These are phyloP conservation scores for Leptodactylus fuscus DNA, from an alignment of 2,113 vertebrate species.

Conservation along the genomic window DNA sequence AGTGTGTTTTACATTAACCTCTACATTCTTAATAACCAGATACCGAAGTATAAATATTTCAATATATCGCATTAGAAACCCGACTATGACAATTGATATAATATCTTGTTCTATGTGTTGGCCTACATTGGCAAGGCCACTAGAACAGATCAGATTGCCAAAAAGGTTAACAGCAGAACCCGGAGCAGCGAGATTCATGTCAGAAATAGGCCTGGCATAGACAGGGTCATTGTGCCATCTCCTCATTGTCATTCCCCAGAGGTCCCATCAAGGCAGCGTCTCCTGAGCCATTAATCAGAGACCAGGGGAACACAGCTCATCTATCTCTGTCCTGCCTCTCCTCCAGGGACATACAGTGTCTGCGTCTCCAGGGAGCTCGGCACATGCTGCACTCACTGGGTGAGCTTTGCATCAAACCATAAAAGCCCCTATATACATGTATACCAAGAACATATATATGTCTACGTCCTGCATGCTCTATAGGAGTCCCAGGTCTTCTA, in stretches of 20 bases:
- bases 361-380: slow-evolving; percentile 49
- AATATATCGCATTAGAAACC: not conserved
- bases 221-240: slow-evolving; percentile 47
- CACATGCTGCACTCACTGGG: slow-evolving; percentile 21
- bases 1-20: too few relatives aligned
- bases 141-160: not conserved
- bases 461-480: not conserved
- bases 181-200: not conserved
- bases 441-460: not conserved
- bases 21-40: too few relatives aligned
- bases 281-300: slow-evolving; percentile 54
- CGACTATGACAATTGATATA: not conserved
- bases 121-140: slow-evolving; percentile 1
- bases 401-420: slow-evolving; percentile 12
- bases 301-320: slow-evolving; percentile 52
- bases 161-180: not conserved
- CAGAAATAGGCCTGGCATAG: not conserved
- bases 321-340: slow-evolving; percentile 56
- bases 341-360: slow-evolving; percentile 56
- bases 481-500: not conserved
- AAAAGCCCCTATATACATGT: not conserved
- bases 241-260: slow-evolving; percentile 52
- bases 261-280: slow-evolving; percentile 45
- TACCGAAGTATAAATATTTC: too few relatives aligned
- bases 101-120: not conserved